Conservation (phyloP, 2,797 vertebrate species). For the Percopsis omiscomaycus region DNA sequence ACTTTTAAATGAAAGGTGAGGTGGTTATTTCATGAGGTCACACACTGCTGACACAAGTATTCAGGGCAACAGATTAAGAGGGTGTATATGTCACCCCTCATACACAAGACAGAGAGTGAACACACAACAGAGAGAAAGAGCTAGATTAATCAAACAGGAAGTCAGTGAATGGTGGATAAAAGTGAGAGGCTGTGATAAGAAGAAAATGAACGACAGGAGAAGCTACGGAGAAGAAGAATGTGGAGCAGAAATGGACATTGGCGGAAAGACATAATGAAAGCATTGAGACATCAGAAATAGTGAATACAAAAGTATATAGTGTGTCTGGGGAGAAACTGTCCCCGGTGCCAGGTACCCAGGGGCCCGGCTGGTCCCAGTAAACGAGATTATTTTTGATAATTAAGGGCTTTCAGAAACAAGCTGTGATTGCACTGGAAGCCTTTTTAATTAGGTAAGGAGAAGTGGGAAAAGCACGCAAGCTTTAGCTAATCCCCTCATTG, state of each 20-base stretch:
- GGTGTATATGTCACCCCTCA: not conserved
- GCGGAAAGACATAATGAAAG: not conserved
- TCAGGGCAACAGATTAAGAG: too few relatives aligned
- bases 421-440: slow-evolving; percentile 35
- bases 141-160: not conserved
- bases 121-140: not conserved
- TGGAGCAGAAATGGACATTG: not conserved
- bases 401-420: slow-evolving; percentile 44
- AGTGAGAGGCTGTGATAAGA: not conserved
- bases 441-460: slow-evolving; percentile 52
- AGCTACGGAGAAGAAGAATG: not conserved
- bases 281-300: not conserved
- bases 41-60: too few relatives aligned
- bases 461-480: slow-evolving; percentile 22
- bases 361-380: slow-evolving; percentile 38
- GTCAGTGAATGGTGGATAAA: not conserved
- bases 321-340: not conserved
- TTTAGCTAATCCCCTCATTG: slow-evolving; percentile 12
- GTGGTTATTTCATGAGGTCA: too few relatives aligned
- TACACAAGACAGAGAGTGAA: not conserved
- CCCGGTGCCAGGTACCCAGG: slow-evolving; percentile 5
- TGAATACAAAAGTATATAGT: not conserved
- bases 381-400: slow-evolving; percentile 51
- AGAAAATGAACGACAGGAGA: too few relatives aligned
- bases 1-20: too few relatives aligned